phyloP scores from a whole-genome alignment of 2,113 vertebrate genomes.

The Hucho hucho region DNA sequence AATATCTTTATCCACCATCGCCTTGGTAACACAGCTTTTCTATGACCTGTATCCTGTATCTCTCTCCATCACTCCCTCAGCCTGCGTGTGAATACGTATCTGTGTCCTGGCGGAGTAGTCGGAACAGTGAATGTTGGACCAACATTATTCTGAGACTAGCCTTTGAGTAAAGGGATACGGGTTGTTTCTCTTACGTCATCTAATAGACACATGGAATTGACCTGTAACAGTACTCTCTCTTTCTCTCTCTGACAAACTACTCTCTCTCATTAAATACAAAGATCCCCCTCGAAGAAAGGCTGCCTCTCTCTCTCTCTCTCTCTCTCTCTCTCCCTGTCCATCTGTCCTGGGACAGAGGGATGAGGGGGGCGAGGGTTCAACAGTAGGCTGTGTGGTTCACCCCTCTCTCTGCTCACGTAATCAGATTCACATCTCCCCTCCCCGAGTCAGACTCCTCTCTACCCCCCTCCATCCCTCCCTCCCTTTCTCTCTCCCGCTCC shows the following conservation, averaged over 20 bases:
- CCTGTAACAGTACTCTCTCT: conserved; percentile 21
- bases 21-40: neutral
- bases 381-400: conserved; percentile 2
- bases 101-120: neutral
- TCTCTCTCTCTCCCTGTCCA: conserved; percentile 7
- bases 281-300: conserved; percentile 1
- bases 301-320: neutral
- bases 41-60: neutral
- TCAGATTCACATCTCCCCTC: conserved; percentile 12
- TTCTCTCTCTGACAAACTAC: neutral
- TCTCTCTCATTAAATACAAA: conserved; percentile 11
- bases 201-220: conserved; percentile 22
- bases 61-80: neutral
- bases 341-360: neutral
- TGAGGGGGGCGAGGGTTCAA: neutral
- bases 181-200: conserved; percentile 9
- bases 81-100: neutral
- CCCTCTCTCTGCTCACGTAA: neutral
- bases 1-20: neutral
- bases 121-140: neutral
- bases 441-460: neutral
- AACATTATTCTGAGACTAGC: conserved; percentile 1
- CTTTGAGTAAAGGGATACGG: conserved; percentile 17
- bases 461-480: too few relatives aligned
- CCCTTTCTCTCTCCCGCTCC: neutral